phyloP scores from a whole-genome alignment of 2,113 vertebrate genomes.

The Apeltes quadracus region DNA sequence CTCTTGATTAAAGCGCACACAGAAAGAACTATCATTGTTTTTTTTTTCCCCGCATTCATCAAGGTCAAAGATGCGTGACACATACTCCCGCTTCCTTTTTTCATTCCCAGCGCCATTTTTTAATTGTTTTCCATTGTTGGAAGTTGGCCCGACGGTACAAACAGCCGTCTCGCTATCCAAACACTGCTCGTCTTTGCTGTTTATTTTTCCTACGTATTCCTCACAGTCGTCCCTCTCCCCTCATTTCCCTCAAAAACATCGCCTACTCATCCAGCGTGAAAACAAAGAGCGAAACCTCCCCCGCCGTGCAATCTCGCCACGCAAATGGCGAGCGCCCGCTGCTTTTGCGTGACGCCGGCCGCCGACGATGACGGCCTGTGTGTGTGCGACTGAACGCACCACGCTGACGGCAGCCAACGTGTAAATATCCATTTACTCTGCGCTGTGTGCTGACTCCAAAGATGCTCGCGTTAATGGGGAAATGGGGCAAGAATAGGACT shows the following conservation, averaged over 20 bases:
- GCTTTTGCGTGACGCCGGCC: slow-evolving; percentile 46
- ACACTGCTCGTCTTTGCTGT: slow-evolving; percentile 36
- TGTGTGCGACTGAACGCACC: slow-evolving; percentile 53
- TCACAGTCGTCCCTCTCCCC: slow-evolving; percentile 43
- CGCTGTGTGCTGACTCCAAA: slow-evolving; percentile 57
- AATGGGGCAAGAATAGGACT: slow-evolving; percentile 59
- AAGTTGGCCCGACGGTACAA: neutral
- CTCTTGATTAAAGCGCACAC: neutral
- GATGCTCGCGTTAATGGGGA: slow-evolving; percentile 60
- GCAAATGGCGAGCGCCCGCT: slow-evolving; percentile 68
- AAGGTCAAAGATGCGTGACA: slow-evolving; percentile 4
- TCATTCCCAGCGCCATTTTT: neutral
- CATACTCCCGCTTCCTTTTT: neutral
- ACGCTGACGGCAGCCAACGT: slow-evolving; percentile 56
- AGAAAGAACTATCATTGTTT: neutral
- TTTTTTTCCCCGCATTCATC: neutral
- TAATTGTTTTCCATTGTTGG: neutral
- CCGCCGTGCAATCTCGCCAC: slow-evolving; percentile 75
- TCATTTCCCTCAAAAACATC: slow-evolving; percentile 64
- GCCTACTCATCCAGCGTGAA: slow-evolving; percentile 62
- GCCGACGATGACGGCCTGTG: slow-evolving; percentile 54
- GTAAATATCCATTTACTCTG: slow-evolving; percentile 55
- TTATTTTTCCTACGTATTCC: slow-evolving; percentile 48
- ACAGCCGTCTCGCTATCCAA: slow-evolving; percentile 14
- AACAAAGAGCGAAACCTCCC: slow-evolving; percentile 70